These are phyloP conservation scores for Petromus typicus DNA, from an alignment of 2,113 vertebrate species.

Conservation along the genomic window DNA sequence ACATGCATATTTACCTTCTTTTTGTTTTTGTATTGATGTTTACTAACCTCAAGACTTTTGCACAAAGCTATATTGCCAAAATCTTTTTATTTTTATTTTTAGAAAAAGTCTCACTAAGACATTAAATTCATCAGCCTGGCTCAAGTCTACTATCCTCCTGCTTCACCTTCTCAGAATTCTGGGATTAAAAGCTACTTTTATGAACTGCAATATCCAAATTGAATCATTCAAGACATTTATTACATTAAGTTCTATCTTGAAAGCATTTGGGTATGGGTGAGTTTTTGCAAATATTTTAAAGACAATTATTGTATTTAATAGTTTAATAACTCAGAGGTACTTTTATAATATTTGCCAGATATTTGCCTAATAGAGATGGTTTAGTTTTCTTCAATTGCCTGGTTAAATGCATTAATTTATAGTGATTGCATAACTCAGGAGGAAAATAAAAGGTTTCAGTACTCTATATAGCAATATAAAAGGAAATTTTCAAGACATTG, in stretches of 20 bases:
- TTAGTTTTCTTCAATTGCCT: neutral
- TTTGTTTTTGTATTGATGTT: neutral
- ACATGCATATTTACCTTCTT: neutral
- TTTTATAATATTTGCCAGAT: neutral
- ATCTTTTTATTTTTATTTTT: neutral
- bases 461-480: neutral
- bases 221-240: neutral
- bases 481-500: neutral
- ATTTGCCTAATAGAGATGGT: neutral
- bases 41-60: neutral
- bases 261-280: neutral
- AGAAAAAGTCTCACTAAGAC: neutral
- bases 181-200: neutral
- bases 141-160: neutral
- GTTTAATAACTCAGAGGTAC: neutral
- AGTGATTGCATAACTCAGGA: neutral
- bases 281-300: slow-evolving; percentile 40
- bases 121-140: neutral
- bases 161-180: neutral
- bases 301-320: neutral
- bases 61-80: neutral
- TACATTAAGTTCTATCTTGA: slow-evolving; percentile 9
- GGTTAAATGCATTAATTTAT: slow-evolving; percentile 27
- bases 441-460: neutral
- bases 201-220: neutral